Evolutionary conservation across 1,140 invertebrate genomes (phyloP).

Genomic region (Wiebesia pumilae): DNA sequence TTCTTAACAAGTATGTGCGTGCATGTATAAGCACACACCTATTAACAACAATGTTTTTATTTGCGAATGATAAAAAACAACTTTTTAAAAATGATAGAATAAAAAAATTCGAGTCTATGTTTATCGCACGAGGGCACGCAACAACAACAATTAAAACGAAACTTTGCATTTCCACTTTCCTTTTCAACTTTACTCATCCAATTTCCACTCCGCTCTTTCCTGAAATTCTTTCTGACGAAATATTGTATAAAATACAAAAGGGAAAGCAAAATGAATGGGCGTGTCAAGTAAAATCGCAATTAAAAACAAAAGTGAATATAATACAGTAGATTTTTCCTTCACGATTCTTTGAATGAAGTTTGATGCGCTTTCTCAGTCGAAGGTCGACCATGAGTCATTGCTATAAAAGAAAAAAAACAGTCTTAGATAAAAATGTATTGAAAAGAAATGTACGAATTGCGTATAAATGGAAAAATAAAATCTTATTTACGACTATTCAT

Average conservation of each 20-base stretch:
- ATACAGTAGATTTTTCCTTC: constrained; percentile 67
- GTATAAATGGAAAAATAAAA: constrained; percentile 30
- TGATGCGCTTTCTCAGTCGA: constrained; percentile 58
- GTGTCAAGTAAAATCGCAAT: constrained; percentile 57
- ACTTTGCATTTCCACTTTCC: constrained; percentile 59
- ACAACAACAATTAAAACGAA: constrained; percentile 52
- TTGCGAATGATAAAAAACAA: constrained; percentile 49
- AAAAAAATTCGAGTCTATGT: constrained; percentile 52
- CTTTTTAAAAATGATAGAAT: constrained; percentile 35
- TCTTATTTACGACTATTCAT: constrained; percentile 58
- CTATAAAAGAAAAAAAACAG: constrained; percentile 28
- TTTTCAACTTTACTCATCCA: constrained; percentile 57
- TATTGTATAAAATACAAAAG: constrained; percentile 46
- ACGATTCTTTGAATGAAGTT: constrained; percentile 72
- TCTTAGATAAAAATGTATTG: constrained; percentile 24
- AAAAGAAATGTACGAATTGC: constrained; percentile 32
- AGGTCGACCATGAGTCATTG: constrained; percentile 34
- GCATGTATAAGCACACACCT: constrained; percentile 47
- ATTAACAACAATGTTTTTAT: constrained; percentile 50
- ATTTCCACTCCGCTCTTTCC: constrained; percentile 52
- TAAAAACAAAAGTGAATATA: constrained; percentile 58
- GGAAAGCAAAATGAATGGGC: constrained; percentile 44
- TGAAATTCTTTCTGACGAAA: constrained; percentile 45
- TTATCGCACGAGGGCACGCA: constrained; percentile 54
- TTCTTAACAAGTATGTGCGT: constrained; percentile 55